Conservation (phyloP, 1,140 invertebrate genomes). For the Phortica variegata region DNA sequence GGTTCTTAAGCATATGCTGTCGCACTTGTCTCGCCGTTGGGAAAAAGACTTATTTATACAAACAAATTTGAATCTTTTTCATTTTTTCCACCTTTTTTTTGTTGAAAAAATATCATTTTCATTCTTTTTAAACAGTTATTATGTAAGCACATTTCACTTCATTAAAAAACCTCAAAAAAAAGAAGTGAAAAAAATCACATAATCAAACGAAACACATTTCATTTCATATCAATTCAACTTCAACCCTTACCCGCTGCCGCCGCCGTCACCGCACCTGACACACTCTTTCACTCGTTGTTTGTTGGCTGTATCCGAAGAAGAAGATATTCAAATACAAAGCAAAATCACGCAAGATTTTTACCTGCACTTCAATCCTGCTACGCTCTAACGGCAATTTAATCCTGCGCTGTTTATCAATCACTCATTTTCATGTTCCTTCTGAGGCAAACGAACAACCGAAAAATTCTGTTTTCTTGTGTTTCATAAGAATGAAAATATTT, state of each 20-base stretch:
- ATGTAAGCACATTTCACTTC: conserved; percentile 37
- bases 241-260: too few species aligned
- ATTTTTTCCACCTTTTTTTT: too few species aligned
- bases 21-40: not conserved
- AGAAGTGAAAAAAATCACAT: too few species aligned
- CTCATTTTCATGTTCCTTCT: conserved; percentile 13
- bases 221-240: too few species aligned
- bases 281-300: too few species aligned
- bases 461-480: conserved; percentile 27
- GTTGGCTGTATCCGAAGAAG: too few species aligned
- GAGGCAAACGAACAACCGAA: conserved; percentile 2
- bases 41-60: conserved; percentile 23
- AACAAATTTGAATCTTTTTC: too few species aligned
- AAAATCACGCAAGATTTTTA: conserved; percentile 35
- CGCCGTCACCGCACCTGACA: too few species aligned
- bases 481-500: conserved; percentile 48
- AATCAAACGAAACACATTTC: too few species aligned
- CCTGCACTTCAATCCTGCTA: conserved; percentile 3
- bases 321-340: conserved; percentile 42
- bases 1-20: conserved; percentile 37
- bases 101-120: conserved; percentile 40
- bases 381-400: conserved; percentile 1
- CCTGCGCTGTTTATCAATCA: conserved; percentile 30
- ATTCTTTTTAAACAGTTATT: conserved; percentile 20
- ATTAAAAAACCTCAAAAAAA: too few species aligned